These are phyloP conservation scores for Limnephilus marmoratus DNA, from an alignment of 2,888 invertebrate genomes.

Conservation along the genomic window DNA sequence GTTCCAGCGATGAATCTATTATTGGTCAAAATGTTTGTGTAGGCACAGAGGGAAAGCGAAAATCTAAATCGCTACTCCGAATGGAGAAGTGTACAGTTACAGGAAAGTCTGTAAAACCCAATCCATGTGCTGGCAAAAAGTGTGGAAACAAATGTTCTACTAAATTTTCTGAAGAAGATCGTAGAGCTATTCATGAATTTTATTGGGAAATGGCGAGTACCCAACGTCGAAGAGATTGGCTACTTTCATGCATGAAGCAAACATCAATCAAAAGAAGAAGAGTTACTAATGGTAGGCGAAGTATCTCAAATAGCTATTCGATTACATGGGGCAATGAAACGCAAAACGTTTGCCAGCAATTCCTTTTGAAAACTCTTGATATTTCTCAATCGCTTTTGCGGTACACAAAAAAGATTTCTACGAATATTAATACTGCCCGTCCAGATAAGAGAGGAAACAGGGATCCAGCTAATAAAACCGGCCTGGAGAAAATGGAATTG, in stretches of 20 bases:
- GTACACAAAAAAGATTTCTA: conserved; percentile 31
- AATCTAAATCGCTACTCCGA: neutral
- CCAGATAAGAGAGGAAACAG: neutral
- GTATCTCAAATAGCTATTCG: neutral
- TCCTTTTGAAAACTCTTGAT: conserved; percentile 45
- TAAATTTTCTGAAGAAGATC: conserved; percentile 32
- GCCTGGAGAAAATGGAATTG: no score
- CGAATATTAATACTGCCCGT: neutral
- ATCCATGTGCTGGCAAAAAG: conserved; percentile 31
- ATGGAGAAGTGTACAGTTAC: conserved; percentile 25
- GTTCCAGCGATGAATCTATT: neutral
- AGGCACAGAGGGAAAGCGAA: neutral
- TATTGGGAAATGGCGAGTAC: conserved; percentile 35
- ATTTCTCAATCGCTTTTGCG: conserved; percentile 38
- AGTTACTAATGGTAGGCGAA: neutral
- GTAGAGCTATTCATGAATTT: conserved; percentile 15
- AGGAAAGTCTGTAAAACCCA: conserved; percentile 38
- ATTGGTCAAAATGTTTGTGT: neutral
- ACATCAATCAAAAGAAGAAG: conserved; percentile 22
- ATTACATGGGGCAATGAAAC: conserved; percentile 18
- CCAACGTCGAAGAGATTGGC: conserved; percentile 29
- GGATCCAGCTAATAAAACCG: no score
- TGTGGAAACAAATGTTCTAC: conserved; percentile 31
- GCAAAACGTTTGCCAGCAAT: conserved; percentile 28
- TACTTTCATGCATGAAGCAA: conserved; percentile 39